phyloP scores from a whole-genome alignment of 2,797 vertebrate species.

The Anomalospiza imberbis region DNA sequence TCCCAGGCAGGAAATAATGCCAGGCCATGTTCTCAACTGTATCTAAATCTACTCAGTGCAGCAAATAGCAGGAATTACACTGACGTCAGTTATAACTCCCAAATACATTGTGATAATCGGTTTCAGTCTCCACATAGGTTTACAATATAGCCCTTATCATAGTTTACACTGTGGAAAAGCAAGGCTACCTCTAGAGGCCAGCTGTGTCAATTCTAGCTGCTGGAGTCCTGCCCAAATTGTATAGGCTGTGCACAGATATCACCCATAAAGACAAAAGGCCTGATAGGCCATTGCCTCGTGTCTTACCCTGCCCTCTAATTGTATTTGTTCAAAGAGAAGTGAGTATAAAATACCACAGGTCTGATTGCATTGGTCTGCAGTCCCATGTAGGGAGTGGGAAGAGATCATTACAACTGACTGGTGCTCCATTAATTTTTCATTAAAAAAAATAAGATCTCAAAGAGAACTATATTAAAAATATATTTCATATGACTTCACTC shows the following conservation, averaged over 20 bases:
- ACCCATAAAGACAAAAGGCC: background rate
- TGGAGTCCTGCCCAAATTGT: background rate
- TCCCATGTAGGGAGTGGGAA: background rate
- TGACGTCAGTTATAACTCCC: background rate
- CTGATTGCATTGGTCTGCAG: background rate
- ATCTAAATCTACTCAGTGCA: background rate
- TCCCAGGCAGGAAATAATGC: background rate
- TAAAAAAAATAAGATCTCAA: background rate
- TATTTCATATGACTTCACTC: background rate
- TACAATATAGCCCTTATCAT: background rate
- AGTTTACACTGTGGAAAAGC: background rate
- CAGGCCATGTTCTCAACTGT: background rate
- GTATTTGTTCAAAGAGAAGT: background rate
- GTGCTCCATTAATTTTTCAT: background rate
- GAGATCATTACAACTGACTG: background rate
- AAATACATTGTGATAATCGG: background rate
- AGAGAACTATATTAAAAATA: background rate
- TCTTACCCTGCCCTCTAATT: background rate
- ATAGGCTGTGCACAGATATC: background rate
- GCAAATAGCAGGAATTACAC: background rate
- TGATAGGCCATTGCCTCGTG: background rate
- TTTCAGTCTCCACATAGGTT: background rate
- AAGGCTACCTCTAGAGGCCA: slow-evolving; percentile 31
- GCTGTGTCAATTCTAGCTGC: slow-evolving; percentile 5
- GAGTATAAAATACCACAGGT: background rate